Base-by-base conservation (phyloP, 2,888 invertebrate genomes). In the Biston betularia region DNA sequence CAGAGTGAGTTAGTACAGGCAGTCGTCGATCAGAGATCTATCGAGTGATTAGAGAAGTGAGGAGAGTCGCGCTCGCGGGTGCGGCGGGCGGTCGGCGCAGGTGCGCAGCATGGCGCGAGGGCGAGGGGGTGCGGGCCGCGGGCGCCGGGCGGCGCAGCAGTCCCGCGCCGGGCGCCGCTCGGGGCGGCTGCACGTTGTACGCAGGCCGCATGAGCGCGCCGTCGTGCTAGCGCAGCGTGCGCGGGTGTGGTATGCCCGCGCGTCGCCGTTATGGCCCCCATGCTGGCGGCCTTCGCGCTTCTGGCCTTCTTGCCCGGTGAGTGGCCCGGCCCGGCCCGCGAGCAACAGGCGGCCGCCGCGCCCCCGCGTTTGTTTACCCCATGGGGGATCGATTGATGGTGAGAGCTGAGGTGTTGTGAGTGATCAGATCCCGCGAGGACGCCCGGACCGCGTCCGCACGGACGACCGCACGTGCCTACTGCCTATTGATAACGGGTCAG, bases 181-280 rank as follows among this genome's bases (percentile, higher is more conserved):
- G 90, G 89, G 87, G 86, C 88, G 90, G 89, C 87, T 85, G 89
- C 83, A 80, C 81, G 84, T 73, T 73, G 75, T 79, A 70, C 80
- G 72, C 76, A 79, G 87, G 87, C 87, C 89, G 92, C 88, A 92
- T 90, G 89, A 90, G 89, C 88, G 90, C 90, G 90, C 84, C 89
- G 84, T 86, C 86, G 89, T 92, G 91, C 89, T 92, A 92, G 92
- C 91, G 91, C 90, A 87, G 89, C 89, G 89, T 86, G 92, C 92
- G 92, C 92, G 92, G 90, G 91, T 90, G 92, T 90, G 92, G 89
- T 91, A 91, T 92, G 92, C 91, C 92, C 92, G 92, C 92, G 92
- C 92, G 88, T 85, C 86, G 86, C 89, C 85, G 90, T 85, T 84
- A 92, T 92, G 92, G 90, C 87, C 90, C 86, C 87, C 80, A 76